Evolutionary conservation across 2,113 vertebrate species (phyloP).

Genomic region (Larimichthys crocea): DNA sequence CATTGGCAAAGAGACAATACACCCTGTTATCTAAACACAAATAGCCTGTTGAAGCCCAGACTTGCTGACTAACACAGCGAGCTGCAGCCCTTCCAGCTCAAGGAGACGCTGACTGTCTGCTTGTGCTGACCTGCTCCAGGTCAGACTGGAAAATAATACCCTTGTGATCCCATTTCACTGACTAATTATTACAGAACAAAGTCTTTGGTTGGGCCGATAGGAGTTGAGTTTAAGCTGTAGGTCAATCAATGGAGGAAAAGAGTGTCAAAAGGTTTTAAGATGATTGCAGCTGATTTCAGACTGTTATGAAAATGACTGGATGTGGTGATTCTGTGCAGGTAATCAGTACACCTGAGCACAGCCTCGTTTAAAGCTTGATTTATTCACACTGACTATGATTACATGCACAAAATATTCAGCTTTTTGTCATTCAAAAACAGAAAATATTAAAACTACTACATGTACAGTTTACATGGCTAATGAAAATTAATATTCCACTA

Average conservation of each 20-base stretch:
- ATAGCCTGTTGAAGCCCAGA: slow-evolving; percentile 24
- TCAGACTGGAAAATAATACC: slow-evolving; percentile 52
- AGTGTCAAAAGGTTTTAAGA: neutral
- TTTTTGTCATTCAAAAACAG: too few relatives aligned
- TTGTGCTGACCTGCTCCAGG: slow-evolving; percentile 45
- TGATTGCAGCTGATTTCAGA: neutral
- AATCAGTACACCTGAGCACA: slow-evolving; percentile 3
- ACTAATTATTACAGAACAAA: slow-evolving; percentile 43
- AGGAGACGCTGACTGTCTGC: slow-evolving; percentile 48
- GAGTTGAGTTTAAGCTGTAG: neutral
- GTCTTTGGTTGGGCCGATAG: slow-evolving; percentile 7
- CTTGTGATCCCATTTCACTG: slow-evolving; percentile 64
- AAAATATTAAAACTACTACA: neutral
- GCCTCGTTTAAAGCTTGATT: neutral
- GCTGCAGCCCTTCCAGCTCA: slow-evolving; percentile 2
- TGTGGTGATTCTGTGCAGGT: neutral
- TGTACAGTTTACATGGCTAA: neutral
- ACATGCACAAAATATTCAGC: too few relatives aligned
- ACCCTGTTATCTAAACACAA: slow-evolving; percentile 36
- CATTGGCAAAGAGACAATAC: slow-evolving; percentile 25
- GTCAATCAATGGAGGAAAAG: slow-evolving; percentile 1
- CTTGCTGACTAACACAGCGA: slow-evolving; percentile 45
- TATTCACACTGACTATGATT: neutral
- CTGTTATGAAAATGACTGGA: neutral
- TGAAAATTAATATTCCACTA: too few relatives aligned